A percentile compares a stretch with the other conserved stretches of the same genome.
phyloP scores from a whole-genome alignment of 2,113 vertebrate species.

The Bubo bubo region DNA sequence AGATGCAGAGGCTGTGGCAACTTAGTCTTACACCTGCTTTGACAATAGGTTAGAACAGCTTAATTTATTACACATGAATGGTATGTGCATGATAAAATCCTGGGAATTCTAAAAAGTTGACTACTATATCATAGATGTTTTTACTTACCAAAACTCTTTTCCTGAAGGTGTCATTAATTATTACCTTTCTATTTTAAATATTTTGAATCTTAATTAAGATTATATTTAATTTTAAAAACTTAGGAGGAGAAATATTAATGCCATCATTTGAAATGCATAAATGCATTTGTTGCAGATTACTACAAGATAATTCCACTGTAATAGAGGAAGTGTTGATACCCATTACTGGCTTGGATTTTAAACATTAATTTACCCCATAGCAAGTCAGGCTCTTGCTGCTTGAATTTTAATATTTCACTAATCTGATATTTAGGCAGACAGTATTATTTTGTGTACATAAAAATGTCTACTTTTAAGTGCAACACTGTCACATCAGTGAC shows the following conservation, averaged over 20 bases:
- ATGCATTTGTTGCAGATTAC: conserved; percentile 16
- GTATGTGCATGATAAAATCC: not conserved
- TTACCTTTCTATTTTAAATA: not conserved
- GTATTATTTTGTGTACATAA: not conserved
- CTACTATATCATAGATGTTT: not conserved
- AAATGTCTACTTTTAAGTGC: not conserved
- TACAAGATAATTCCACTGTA: not conserved
- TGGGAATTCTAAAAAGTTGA: not conserved
- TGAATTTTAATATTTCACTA: conserved; percentile 38
- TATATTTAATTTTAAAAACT: conserved; percentile 9
- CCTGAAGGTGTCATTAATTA: not conserved
- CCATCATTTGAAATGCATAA: not conserved
- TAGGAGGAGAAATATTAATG: not conserved
- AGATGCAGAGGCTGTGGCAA: not conserved
- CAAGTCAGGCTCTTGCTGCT: not conserved
- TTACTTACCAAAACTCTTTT: not conserved
- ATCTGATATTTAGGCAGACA: not conserved
- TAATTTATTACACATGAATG: not conserved
- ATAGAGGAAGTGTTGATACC: not conserved
- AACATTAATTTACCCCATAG: not conserved
- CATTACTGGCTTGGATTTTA: not conserved
- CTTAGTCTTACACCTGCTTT: not conserved
- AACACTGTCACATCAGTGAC: not conserved
- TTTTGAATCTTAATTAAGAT: not conserved
- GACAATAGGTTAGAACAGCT: not conserved